These are phyloP conservation scores for Hylia prasina DNA, from an alignment of 2,113 vertebrate genomes.

Conservation along the genomic window DNA sequence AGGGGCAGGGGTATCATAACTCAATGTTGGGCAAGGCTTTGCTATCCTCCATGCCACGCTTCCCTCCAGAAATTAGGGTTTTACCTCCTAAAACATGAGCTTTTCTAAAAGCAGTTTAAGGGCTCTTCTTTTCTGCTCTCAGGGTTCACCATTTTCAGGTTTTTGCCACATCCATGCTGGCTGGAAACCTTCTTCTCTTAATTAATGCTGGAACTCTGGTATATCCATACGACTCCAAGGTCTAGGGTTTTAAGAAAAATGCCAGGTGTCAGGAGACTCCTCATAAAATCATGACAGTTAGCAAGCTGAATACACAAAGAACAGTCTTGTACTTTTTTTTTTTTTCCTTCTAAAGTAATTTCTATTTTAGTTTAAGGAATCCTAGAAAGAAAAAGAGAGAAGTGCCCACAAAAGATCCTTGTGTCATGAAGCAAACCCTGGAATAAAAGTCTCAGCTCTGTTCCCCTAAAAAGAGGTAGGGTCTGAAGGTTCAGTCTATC, in stretches of 20 bases:
- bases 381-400: slow-evolving; percentile 34
- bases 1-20: neutral
- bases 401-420: slow-evolving; percentile 32
- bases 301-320: slow-evolving; percentile 39
- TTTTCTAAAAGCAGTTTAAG: neutral
- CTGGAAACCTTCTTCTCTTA: slow-evolving; percentile 7
- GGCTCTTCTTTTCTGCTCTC: neutral
- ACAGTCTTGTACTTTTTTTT: neutral
- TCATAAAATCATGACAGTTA: slow-evolving; percentile 46
- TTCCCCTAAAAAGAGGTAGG: neutral
- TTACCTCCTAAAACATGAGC: neutral
- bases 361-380: slow-evolving; percentile 16
- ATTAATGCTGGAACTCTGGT: slow-evolving; percentile 1
- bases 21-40: neutral
- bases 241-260: slow-evolving; percentile 43
- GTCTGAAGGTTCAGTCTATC: neutral
- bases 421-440: neutral
- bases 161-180: neutral
- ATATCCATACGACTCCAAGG: neutral
- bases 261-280: neutral
- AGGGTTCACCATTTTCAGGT: neutral
- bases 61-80: neutral
- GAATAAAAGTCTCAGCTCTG: neutral
- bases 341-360: neutral
- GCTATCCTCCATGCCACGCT: neutral